phyloP scores from a whole-genome alignment of 35 echinoderm and acorn worm genomes.

The Eucidaris tribuloides region DNA sequence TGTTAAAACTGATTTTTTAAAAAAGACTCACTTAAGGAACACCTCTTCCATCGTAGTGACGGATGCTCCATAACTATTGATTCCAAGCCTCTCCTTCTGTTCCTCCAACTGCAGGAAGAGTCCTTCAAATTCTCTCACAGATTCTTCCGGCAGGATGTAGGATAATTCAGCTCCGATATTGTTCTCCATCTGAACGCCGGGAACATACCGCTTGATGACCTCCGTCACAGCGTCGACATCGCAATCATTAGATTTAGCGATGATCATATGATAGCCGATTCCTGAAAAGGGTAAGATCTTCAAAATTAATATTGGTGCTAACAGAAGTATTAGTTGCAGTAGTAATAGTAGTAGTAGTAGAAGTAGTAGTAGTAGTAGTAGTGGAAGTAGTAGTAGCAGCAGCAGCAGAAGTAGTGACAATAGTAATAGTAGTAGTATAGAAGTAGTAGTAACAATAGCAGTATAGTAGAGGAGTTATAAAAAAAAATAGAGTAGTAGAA shows the following conservation, averaged over 20 bases:
- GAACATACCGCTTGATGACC: slow-evolving; percentile 51
- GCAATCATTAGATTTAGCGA: slow-evolving; percentile 54
- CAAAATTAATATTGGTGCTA: too few species aligned
- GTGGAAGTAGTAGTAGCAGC: too few species aligned
- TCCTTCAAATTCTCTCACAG: slow-evolving; percentile 56
- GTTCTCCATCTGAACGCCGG: slow-evolving; percentile 53
- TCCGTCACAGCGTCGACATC: slow-evolving; percentile 13
- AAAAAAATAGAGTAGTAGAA: too few species aligned
- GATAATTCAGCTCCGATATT: slow-evolving; percentile 72
- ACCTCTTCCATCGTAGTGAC: slow-evolving; percentile 91
- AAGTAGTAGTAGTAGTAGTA: too few species aligned
- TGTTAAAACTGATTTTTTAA: too few species aligned
- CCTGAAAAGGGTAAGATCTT: too few species aligned
- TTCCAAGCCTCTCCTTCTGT: slow-evolving; percentile 49
- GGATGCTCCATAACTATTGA: slow-evolving; percentile 81
- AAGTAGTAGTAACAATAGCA: too few species aligned
- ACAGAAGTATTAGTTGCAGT: too few species aligned
- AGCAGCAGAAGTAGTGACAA: too few species aligned
- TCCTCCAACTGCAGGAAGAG: slow-evolving; percentile 65
- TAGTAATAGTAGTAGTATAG: too few species aligned
- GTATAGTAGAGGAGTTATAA: too few species aligned
- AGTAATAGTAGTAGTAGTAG: too few species aligned
- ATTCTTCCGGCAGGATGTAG: slow-evolving; percentile 64
- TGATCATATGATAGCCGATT: slow-evolving; percentile 83
- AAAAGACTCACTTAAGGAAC: slow-evolving; percentile 80